Evolutionary conservation across 2,888 invertebrate genomes (phyloP), one percentile per base, ranked within the genome.

Genomic region (Calliphora vomitoria): DNA sequence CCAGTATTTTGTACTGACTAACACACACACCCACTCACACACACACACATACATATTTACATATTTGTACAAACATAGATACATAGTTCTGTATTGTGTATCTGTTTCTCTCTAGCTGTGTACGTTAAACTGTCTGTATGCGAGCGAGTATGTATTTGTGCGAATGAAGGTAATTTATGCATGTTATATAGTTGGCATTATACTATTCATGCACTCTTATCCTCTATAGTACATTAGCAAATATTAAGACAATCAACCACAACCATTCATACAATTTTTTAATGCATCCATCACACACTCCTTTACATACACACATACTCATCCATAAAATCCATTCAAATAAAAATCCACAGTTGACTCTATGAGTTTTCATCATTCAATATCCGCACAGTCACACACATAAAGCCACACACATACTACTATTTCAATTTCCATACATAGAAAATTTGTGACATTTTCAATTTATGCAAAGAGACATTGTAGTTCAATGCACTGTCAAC

Each of bases 181-280:
- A 78, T 55, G 71, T 38, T 18, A 44, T 44, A 62, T 20, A 41
- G 47, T 50, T 68, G 68, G 58, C 15, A 69, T 68, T 82, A 75
- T 69, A 76, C 25, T 50, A 25, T 15, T 75, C 60, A 69, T 69
- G 25, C n/a, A 50, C 58, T 62, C 55, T 75, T 75, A 53, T 75
- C 44, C 80, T 44, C 20, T 11, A 58, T 35, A 80, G 58, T 44
- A 76, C 53, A 81, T 81, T 81, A 71, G 81, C 62, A 81, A 85
- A 81, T 81, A 81, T 85, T 81, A 81, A 80, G 75, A 78, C 55
- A 76, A 60, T 75, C 85, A 62, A 55, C 75, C 75, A 55, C 71
- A 75, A 64, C 55, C 71, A 53, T 68, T 76, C 41, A 75, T 74
- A 69, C 47, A 66, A 76, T 74, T 74, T 64, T 11, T 55, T 55